phyloP scores from a whole-genome alignment of 2,888 invertebrate species.

The Itoplectis maculator region DNA sequence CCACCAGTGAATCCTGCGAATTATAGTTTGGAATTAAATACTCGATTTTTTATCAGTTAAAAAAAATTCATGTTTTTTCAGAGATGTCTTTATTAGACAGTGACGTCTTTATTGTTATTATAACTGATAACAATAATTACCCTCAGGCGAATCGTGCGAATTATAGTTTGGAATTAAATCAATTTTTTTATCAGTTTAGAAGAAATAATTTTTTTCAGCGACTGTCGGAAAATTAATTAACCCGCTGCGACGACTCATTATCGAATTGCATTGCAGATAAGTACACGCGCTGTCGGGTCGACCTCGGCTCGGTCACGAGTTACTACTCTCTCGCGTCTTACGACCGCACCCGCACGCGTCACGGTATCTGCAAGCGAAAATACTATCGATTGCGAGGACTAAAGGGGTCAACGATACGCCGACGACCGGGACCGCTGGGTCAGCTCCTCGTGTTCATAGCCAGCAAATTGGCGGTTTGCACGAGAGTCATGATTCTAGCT shows the following conservation, averaged over 20 bases:
- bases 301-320: conserved; percentile 68
- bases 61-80: no score
- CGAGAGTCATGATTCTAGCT: conserved; percentile 74
- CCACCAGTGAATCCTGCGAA: no score
- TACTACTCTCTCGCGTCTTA: conserved; percentile 72
- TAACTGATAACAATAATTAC: no score
- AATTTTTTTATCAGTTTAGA: no score
- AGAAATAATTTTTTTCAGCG: no score
- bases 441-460: conserved; percentile 76
- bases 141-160: no score
- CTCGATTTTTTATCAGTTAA: no score
- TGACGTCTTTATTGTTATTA: background rate
- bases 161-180: no score
- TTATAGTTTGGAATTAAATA: no score
- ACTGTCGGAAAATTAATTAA: no score
- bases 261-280: conserved; percentile 37
- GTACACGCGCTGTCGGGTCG: conserved; percentile 57
- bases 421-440: conserved; percentile 77
- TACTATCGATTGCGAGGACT: conserved; percentile 73
- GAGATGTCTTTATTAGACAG: background rate
- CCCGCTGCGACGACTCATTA: no score
- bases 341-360: conserved; percentile 70
- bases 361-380: conserved; percentile 76
- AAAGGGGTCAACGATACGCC: conserved; percentile 71
- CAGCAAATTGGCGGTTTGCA: conserved; percentile 74